phyloP scores from a whole-genome alignment of 1,140 invertebrate species.

The Wiebesia pumilae region DNA sequence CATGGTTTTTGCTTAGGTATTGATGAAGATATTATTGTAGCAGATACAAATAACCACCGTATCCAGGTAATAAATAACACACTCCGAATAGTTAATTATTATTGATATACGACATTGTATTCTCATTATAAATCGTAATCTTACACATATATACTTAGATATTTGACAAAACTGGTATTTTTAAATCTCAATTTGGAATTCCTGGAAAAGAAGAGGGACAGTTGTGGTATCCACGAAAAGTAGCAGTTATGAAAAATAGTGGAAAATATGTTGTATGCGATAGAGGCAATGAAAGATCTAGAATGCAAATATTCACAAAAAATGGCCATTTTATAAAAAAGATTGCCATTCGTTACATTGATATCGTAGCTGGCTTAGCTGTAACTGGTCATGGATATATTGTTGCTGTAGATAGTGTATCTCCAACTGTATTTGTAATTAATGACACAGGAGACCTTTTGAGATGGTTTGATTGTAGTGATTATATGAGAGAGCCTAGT shows the following conservation, averaged over 20 bases:
- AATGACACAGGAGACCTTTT: conserved; percentile 91
- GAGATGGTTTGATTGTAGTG: conserved; percentile 97
- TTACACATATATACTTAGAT: conserved; percentile 76
- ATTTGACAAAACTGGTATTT: conserved; percentile 91
- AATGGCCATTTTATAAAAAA: conserved; percentile 93
- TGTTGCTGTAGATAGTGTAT: conserved; percentile 97
- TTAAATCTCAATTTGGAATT: conserved; percentile 92
- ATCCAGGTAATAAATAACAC: conserved; percentile 82
- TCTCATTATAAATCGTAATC: neutral
- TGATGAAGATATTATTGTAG: conserved; percentile 96
- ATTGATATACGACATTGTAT: neutral
- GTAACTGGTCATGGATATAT: conserved; percentile 93
- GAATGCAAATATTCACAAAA: conserved; percentile 96
- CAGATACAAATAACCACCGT: conserved; percentile 97
- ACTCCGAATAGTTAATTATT: conserved; percentile 36
- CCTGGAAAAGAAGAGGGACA: conserved; percentile 96
- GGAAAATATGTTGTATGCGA: conserved; percentile 97
- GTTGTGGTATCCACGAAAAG: conserved; percentile 96
- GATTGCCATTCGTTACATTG: conserved; percentile 95
- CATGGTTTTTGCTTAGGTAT: conserved; percentile 96
- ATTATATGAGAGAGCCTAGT: conserved; percentile 97
- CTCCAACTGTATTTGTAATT: conserved; percentile 96
- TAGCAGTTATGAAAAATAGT: conserved; percentile 90
- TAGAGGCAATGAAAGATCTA: conserved; percentile 94
- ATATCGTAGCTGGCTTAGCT: conserved; percentile 96